A percentile compares a stretch with the other conserved stretches of the same genome.
These are phyloP conservation scores for Taxidea taxus DNA, from an alignment of 2,113 vertebrate species.

Conservation along the genomic window DNA sequence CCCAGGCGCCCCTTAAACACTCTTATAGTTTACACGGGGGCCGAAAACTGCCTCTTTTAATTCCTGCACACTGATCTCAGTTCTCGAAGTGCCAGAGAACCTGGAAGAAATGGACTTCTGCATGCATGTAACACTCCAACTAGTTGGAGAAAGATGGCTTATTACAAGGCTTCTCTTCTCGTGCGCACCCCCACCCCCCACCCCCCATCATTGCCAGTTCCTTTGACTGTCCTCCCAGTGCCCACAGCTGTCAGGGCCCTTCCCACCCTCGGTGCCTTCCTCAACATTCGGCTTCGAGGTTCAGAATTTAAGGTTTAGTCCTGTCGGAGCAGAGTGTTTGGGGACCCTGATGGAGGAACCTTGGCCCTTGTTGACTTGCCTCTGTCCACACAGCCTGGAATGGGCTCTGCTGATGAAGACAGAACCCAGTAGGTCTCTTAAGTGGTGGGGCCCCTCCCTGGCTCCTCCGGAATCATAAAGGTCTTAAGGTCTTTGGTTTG, in stretches of 20 bases:
- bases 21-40: neutral
- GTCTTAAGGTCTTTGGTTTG: neutral
- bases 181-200: accelerated
- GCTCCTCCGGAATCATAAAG: neutral
- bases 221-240: neutral
- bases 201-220: neutral
- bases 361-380: neutral
- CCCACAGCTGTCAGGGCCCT: neutral
- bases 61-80: neutral
- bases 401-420: neutral
- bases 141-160: neutral
- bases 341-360: neutral
- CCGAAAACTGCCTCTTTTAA: neutral
- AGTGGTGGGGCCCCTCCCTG: neutral
- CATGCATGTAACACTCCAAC: neutral
- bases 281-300: neutral
- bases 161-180: neutral
- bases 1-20: neutral
- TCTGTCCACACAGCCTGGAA: neutral
- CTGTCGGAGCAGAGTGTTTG: neutral
- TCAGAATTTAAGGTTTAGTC: neutral
- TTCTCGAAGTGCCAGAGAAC: neutral
- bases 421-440: neutral
- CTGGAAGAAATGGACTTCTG: neutral
- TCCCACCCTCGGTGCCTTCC: neutral